Conservation (phyloP, 2,113 vertebrate genomes). For the Pelvicachromis taeniatus region DNA sequence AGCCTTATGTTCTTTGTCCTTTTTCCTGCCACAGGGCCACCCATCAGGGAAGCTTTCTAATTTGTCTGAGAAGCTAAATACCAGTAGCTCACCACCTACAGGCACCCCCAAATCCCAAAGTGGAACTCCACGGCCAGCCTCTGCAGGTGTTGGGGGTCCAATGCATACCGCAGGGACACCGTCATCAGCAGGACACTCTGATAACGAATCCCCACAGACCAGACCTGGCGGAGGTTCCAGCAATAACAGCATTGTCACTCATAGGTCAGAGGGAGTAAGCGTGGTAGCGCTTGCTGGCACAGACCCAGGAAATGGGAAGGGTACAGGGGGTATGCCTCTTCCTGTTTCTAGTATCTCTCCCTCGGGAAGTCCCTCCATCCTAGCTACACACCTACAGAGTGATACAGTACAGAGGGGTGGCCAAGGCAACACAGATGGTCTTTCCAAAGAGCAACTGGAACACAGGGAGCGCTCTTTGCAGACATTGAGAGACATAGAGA, state of each 20-base stretch:
- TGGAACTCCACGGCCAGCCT: constrained; percentile 66
- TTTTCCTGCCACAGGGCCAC: constrained; percentile 47
- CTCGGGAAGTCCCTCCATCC: constrained; percentile 64
- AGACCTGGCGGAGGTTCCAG: constrained; percentile 51
- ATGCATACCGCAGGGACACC: constrained; percentile 58
- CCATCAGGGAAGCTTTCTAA: constrained; percentile 75
- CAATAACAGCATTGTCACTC: constrained; percentile 62
- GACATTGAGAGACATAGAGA: constrained; percentile 92
- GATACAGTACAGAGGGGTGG: constrained; percentile 50
- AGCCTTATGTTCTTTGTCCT: background rate
- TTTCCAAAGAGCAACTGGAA: constrained; percentile 96
- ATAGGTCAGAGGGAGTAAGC: constrained; percentile 74
- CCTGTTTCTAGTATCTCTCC: constrained; percentile 58
- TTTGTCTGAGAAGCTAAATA: constrained; percentile 77
- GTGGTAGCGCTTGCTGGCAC: constrained; percentile 40
- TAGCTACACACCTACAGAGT: constrained; percentile 65
- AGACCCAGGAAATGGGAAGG: constrained; percentile 43
- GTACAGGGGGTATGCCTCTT: constrained; percentile 31
- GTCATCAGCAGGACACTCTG: constrained; percentile 66
- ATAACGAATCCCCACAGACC: constrained; percentile 65
- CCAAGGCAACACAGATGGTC: constrained; percentile 70
- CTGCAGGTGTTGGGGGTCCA: constrained; percentile 65
- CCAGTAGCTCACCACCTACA: constrained; percentile 76
- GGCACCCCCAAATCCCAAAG: constrained; percentile 84
- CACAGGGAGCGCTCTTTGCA: constrained; percentile 94